Evolutionary conservation across 2,113 vertebrate species (phyloP).

Genomic region (Xiphias gladius): DNA sequence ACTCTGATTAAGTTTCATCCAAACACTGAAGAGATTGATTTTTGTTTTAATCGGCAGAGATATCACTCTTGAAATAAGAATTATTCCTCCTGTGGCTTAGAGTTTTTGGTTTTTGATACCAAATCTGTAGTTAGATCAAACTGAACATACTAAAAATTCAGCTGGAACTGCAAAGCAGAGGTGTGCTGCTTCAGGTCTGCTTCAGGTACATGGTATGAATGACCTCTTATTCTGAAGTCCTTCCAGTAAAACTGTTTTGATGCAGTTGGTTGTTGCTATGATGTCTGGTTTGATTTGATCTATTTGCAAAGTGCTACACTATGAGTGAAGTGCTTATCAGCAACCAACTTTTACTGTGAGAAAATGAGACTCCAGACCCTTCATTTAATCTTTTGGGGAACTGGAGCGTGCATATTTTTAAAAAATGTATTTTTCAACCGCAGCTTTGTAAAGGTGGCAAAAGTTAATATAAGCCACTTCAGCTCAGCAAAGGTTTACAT

Average conservation of each 20-base stretch:
- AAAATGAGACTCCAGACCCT: slow-evolving; percentile 1
- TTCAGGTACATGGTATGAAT: not conserved
- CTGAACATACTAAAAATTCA: not conserved
- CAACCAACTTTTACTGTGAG: not conserved
- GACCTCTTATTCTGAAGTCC: not conserved
- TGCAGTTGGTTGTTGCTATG: not conserved
- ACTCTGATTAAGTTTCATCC: not conserved
- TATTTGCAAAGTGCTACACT: not conserved
- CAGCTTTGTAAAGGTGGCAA: not conserved
- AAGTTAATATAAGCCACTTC: slow-evolving; percentile 1
- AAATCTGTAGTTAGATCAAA: not conserved
- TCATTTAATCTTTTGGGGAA: not conserved
- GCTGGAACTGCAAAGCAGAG: not conserved
- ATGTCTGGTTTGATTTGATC: not conserved
- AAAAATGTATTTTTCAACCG: not conserved
- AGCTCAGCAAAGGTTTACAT: slow-evolving; percentile 16
- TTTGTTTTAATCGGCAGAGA: slow-evolving; percentile 5
- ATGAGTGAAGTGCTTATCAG: not conserved
- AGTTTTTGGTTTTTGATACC: too few relatives aligned
- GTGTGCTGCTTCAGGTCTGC: not conserved
- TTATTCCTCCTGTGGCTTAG: not conserved
- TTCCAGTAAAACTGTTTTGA: not conserved
- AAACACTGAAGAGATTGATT: not conserved
- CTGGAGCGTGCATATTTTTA: not conserved
- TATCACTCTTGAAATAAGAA: not conserved